Evolutionary conservation across 2,888 invertebrate genomes (phyloP).

Genomic region (Scaptomyza polygonia): DNA sequence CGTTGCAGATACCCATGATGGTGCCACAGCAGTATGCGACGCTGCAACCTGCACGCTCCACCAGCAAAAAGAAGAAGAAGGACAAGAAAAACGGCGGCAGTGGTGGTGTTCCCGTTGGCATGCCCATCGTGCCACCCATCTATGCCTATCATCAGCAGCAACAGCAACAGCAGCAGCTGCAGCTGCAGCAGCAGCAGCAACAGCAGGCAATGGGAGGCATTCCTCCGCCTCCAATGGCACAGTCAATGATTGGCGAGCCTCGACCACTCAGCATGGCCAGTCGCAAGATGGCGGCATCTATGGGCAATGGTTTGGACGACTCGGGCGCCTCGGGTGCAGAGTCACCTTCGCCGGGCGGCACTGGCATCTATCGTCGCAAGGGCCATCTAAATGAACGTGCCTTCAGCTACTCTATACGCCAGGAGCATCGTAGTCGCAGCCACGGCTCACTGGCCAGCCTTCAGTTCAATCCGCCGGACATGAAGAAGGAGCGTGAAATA

Average conservation of each 20-base stretch:
- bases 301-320: constrained; percentile 87
- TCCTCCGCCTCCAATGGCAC: constrained; percentile 84
- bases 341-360: constrained; percentile 87
- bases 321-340: constrained; percentile 85
- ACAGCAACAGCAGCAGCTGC: constrained; percentile 43
- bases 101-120: constrained; percentile 83
- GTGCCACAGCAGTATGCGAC: constrained; percentile 87
- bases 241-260: constrained; percentile 87
- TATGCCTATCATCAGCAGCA: constrained; percentile 84
- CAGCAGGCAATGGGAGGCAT: constrained; percentile 64
- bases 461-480: constrained; percentile 93
- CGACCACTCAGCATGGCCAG: constrained; percentile 86
- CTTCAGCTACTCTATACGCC: constrained; percentile 96
- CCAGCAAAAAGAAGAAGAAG: constrained; percentile 85
- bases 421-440: constrained; percentile 96
- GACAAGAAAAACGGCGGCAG: constrained; percentile 81
- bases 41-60: constrained; percentile 87
- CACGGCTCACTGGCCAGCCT: constrained; percentile 96
- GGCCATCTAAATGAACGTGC: constrained; percentile 96
- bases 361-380: constrained; percentile 95
- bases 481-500: constrained; percentile 95
- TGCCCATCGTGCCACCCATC: constrained; percentile 85
- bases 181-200: constrained; percentile 30
- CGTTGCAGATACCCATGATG: constrained; percentile 84
- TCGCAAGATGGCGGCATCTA: constrained; percentile 88